phyloP scores from a whole-genome alignment of 2,797 vertebrate species.

The Lateolabrax maculatus region DNA sequence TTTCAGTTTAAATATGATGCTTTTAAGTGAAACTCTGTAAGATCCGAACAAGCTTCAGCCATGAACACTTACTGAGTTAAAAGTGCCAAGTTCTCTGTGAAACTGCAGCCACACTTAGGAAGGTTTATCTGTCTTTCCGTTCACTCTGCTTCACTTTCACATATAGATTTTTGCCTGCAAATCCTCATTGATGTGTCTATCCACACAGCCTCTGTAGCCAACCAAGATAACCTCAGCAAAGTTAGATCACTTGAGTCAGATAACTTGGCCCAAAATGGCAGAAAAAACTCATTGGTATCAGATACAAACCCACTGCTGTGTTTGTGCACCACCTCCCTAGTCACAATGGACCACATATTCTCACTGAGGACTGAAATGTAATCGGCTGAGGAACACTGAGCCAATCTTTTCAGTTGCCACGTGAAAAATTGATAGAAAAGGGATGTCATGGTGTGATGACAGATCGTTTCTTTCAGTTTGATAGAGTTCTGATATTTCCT shows the following conservation, averaged over 20 bases:
- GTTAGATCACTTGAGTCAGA: slow-evolving; percentile 39
- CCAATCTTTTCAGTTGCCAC: background rate
- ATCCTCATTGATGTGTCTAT: slow-evolving; percentile 62
- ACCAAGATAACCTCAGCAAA: slow-evolving; percentile 48
- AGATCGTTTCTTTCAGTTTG: background rate
- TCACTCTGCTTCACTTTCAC: slow-evolving; percentile 37
- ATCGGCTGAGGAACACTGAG: slow-evolving; percentile 14
- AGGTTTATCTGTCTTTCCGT: slow-evolving; percentile 33
- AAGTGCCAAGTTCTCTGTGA: slow-evolving; percentile 17
- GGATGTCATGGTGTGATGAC: background rate
- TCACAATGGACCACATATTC: background rate
- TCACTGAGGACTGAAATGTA: slow-evolving; percentile 16
- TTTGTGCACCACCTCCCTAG: slow-evolving; percentile 4
- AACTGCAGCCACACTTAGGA: background rate
- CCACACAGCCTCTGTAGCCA: slow-evolving; percentile 36
- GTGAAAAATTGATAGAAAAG: background rate
- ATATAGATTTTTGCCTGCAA: slow-evolving; percentile 47
- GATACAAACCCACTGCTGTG: background rate
- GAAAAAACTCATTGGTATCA: slow-evolving; percentile 10
- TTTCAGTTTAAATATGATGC: slow-evolving; percentile 33
- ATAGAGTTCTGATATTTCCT: background rate
- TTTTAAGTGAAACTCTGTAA: slow-evolving; percentile 34
- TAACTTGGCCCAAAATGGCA: slow-evolving; percentile 27
- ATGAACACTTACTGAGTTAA: slow-evolving; percentile 22
- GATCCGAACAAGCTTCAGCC: slow-evolving; percentile 20